These are phyloP conservation scores for Holothuria glaberrima DNA, from an alignment of 35 echinoderm and acorn worm species.

Conservation along the genomic window DNA sequence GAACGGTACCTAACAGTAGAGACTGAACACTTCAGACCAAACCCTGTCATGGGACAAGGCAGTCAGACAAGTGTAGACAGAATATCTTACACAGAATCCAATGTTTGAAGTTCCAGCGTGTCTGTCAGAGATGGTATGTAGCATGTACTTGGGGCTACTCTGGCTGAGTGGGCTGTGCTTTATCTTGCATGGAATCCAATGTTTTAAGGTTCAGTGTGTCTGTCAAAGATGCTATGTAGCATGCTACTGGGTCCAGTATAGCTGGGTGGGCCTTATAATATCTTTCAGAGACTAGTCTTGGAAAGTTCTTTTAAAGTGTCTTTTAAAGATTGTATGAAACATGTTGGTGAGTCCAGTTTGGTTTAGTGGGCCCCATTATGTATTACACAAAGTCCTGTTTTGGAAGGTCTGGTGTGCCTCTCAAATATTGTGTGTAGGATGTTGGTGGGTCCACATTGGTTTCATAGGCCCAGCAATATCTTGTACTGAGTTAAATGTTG, in stretches of 20 bases:
- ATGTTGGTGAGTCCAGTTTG: too few species aligned
- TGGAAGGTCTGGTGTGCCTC: neutral
- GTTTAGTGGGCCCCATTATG: neutral
- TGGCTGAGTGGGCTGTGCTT: neutral
- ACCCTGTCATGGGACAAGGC: neutral
- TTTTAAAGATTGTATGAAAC: neutral
- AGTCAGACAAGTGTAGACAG: conserved; percentile 58
- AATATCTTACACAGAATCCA: conserved; percentile 48
- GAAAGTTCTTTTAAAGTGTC: too few species aligned
- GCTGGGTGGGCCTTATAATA: too few species aligned
- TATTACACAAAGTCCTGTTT: neutral
- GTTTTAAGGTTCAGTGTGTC: too few species aligned
- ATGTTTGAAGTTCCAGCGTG: conserved; percentile 24
- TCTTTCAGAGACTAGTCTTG: too few species aligned
- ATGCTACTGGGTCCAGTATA: too few species aligned
- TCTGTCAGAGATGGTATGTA: neutral
- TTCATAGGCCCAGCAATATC: too few species aligned
- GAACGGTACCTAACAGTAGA: conserved; percentile 43
- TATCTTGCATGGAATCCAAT: neutral
- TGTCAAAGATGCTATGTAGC: too few species aligned
- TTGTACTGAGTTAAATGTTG: too few species aligned
- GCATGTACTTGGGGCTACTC: neutral
- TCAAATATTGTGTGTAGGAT: too few species aligned
- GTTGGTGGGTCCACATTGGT: too few species aligned
- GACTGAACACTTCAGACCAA: neutral